Evolutionary conservation across 2,888 invertebrate species (phyloP).

Genomic region (Acanthacorydalis orientalis): DNA sequence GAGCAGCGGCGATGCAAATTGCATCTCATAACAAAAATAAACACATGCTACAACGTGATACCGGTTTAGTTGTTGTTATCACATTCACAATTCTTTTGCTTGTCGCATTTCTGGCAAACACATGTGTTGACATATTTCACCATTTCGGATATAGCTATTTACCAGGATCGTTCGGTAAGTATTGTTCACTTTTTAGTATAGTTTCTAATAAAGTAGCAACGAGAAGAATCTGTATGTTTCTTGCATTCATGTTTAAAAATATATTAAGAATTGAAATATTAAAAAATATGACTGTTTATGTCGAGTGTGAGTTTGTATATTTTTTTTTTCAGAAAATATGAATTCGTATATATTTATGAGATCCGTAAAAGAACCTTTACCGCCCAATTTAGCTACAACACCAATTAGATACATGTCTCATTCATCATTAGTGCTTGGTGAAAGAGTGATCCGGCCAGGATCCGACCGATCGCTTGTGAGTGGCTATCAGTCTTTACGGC

Average conservation of each 20-base stretch:
- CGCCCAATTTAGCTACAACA: conserved; percentile 38
- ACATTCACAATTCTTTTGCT: conserved; percentile 60
- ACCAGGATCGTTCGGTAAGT: conserved; percentile 74
- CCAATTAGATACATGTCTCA: conserved; percentile 53
- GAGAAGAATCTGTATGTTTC: not conserved
- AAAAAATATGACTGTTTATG: no score
- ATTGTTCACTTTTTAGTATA: not conserved
- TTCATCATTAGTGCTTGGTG: conserved; percentile 52
- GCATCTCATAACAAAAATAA: conserved; percentile 58
- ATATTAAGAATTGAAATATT: not conserved
- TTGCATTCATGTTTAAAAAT: not conserved
- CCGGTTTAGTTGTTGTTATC: conserved; percentile 47
- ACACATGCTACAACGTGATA: conserved; percentile 43
- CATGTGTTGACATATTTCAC: conserved; percentile 62
- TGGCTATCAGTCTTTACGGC: conserved; percentile 68
- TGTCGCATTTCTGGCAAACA: conserved; percentile 65
- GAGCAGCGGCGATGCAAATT: conserved; percentile 65
- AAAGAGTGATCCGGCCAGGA: conserved; percentile 43
- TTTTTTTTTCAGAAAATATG: conserved; percentile 42
- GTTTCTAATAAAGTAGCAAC: not conserved
- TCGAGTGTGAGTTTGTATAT: not conserved
- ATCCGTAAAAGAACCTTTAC: conserved; percentile 39
- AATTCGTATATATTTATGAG: conserved; percentile 56
- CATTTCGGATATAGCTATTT: conserved; percentile 57
- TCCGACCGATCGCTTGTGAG: conserved; percentile 39